A percentile compares a stretch with the other conserved stretches of the same genome.
Conservation (phyloP, 2,113 vertebrate species). For the Ploceus nigricollis region DNA sequence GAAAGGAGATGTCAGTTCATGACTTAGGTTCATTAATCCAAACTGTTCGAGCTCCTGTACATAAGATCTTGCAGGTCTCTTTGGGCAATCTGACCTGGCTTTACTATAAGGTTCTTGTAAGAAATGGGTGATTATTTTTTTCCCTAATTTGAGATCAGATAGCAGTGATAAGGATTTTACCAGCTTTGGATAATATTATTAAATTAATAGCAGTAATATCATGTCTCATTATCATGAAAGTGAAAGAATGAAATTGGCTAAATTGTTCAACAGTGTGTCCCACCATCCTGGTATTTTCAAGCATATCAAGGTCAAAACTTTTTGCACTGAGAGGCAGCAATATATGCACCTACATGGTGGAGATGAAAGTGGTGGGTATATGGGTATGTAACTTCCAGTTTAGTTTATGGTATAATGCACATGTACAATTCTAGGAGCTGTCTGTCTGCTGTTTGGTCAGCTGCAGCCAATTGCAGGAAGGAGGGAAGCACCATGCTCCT, state of each 20-base stretch:
- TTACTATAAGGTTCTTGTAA: not conserved
- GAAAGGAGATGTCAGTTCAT: not conserved
- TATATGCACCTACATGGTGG: not conserved
- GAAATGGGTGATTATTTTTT: not conserved
- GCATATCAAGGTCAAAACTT: not conserved
- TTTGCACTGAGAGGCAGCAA: not conserved
- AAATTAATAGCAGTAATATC: not conserved
- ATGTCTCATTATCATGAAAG: not conserved
- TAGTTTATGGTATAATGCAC: not conserved
- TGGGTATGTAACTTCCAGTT: not conserved
- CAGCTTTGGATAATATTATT: slow-evolving; percentile 3
- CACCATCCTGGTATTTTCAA: not conserved
- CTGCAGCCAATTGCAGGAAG: not conserved
- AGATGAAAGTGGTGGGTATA: not conserved
- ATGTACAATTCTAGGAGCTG: not conserved
- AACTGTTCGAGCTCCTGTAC: not conserved
- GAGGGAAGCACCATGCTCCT: not conserved
- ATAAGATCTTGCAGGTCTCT: not conserved
- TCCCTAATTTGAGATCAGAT: not conserved
- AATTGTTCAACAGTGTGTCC: not conserved
- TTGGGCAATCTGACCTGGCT: not conserved
- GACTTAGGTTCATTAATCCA: not conserved
- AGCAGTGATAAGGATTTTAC: not conserved
- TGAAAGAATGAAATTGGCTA: not conserved
- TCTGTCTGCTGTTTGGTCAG: not conserved